Evolutionary conservation across 2,888 invertebrate species (phyloP).

Genomic region (Malthinus flaveolus): DNA sequence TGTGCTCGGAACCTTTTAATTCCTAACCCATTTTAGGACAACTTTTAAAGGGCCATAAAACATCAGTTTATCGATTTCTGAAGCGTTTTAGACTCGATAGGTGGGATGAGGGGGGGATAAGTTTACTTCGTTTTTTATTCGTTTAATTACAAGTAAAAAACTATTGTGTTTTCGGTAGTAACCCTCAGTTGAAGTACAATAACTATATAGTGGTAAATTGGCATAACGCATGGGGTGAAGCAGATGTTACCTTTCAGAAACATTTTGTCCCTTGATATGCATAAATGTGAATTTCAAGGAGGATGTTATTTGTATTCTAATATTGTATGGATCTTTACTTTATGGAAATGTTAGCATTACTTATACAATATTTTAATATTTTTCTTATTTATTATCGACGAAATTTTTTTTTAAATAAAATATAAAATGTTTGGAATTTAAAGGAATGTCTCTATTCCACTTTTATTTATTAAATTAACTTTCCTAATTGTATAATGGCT

Average conservation of each 20-base stretch:
- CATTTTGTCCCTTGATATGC: constrained; percentile 30
- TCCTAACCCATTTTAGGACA: too few species aligned
- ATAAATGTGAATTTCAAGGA: constrained; percentile 30
- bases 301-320: constrained; percentile 24
- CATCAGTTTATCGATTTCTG: too few species aligned
- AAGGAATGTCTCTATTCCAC: too few species aligned
- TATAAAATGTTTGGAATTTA: too few species aligned
- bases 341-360: constrained; percentile 15
- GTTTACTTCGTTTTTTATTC: not conserved
- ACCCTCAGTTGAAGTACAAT: constrained; percentile 22
- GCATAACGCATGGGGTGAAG: constrained; percentile 29
- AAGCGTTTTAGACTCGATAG: too few species aligned
- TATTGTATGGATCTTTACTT: constrained; percentile 13
- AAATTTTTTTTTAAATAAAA: too few species aligned
- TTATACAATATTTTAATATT: constrained; percentile 11
- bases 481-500: too few species aligned
- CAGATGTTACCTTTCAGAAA: constrained; percentile 31
- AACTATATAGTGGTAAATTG: constrained; percentile 30
- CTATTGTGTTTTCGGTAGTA: constrained; percentile 22
- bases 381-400: constrained; percentile 3
- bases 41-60: too few species aligned
- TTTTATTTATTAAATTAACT: too few species aligned
- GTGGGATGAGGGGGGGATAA: too few species aligned
- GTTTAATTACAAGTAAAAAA: constrained; percentile 17
- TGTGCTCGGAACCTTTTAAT: too few species aligned